A percentile compares a stretch with the other conserved stretches of the same genome.
Conservation (phyloP, 2,888 invertebrate genomes). For the Trissolcus japonicus region DNA sequence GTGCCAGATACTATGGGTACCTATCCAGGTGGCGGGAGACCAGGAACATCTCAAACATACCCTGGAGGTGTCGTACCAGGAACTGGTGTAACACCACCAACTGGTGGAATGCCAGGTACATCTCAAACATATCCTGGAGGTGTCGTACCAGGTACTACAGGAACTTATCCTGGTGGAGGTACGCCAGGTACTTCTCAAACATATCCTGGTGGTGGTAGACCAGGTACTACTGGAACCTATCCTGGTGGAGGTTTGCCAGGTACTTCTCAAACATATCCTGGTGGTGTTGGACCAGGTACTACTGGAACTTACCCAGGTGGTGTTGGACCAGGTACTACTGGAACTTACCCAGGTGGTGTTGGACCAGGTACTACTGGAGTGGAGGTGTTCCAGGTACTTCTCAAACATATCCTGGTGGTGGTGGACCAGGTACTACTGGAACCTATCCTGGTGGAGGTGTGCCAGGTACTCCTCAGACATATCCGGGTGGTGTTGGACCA, state of each 20-base stretch:
- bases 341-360: not conserved
- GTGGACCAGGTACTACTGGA: slow-evolving; percentile 26
- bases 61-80: slow-evolving; percentile 1
- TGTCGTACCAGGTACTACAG: slow-evolving; percentile 22
- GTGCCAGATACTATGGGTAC: not conserved
- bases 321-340: not conserved
- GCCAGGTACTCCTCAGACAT: slow-evolving; percentile 22
- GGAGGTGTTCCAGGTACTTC: not conserved
- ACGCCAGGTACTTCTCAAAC: slow-evolving; percentile 17
- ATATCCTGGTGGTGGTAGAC: slow-evolving; percentile 42
- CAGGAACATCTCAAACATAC: no score
- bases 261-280: slow-evolving; percentile 1
- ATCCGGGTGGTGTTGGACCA: slow-evolving; percentile 27
- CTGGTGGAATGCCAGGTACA: not conserved
- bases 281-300: slow-evolving; percentile 4
- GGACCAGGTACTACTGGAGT: not conserved
- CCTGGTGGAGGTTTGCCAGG: not conserved
- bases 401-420: slow-evolving; percentile 13
- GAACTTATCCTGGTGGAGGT: slow-evolving; percentile 9
- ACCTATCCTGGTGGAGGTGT: slow-evolving; percentile 1
- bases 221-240: not conserved
- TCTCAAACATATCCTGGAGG: slow-evolving; percentile 12
- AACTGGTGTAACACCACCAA: not conserved
- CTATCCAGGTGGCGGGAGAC: not conserved
- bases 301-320: not conserved